Evolutionary conservation across 2,888 invertebrate species (phyloP), one percentile per base, ranked within the genome.

Genomic region (Sphecodes monilicornis): DNA sequence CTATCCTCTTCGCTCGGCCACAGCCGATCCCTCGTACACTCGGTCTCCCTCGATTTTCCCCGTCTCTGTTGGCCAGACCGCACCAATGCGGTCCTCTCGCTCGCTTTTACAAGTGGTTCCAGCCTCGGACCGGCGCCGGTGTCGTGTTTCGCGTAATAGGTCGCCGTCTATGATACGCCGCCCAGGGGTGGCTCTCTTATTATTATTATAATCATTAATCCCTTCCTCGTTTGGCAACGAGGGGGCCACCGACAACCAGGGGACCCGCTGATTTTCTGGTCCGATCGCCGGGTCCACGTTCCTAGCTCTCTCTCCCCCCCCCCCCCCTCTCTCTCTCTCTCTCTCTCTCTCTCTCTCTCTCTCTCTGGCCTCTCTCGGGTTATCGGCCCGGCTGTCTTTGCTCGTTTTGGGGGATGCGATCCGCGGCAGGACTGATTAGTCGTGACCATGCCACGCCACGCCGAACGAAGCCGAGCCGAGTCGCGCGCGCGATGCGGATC

Each of bases 121-220:
- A 87, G 90, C 81, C 87, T 90, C 91, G 89, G 91, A 85, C 90
- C 91, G 91, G 91, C 91, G 89, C 87, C 91, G 92, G 92, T 93
- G 91, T 93, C 92, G 93, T 92, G 90, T 93, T 93, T 92, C 93
- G 91, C 92, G 92, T 93, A 93, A 92, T 92, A 92, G 92, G 93
- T 91, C 90, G 91, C 87, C 90, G 91, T 90, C 91, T 92, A 91
- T 91, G 91, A 85, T 86, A 84, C 88, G 78, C 85, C 83, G 82
- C 85, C 86, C 78, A 90, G 84, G 84, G 89, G 86, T 87, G 84
- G 83, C 81, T 81, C 79, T 82, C 79, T 89, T 86, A 87, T 89
- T 89, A 88, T 90, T 88, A 83, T 88, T 85, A 87, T 86, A 77
- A 90, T 83, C 60, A 88, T 88, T 87, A 88, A 46, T 90, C 85